Conservation (phyloP, 2,888 invertebrate species). For the Coronaproctus castanopsis region DNA sequence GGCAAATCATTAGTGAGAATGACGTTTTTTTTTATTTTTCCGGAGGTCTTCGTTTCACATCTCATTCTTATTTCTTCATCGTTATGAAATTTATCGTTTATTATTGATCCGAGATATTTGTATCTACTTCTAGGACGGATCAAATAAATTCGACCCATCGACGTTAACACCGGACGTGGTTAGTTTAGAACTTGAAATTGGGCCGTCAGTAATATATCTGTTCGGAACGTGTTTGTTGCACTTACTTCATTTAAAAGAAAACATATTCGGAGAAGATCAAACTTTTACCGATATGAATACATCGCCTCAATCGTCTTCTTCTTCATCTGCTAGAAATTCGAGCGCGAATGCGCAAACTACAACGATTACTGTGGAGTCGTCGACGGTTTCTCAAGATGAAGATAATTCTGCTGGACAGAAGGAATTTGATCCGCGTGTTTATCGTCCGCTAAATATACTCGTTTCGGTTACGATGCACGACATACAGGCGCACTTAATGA, state of each 20-base stretch:
- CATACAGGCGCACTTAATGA: constrained; percentile 80
- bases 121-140: constrained; percentile 26
- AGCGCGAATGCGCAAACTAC: constrained; percentile 14
- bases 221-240: constrained; percentile 81
- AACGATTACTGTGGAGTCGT: constrained; percentile 10
- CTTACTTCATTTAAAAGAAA: constrained; percentile 81
- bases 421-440: constrained; percentile 52
- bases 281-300: constrained; percentile 69
- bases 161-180: constrained; percentile 72
- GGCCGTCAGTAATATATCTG: constrained; percentile 72
- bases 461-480: constrained; percentile 88
- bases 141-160: constrained; percentile 67
- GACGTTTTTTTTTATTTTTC: no score
- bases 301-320: constrained; percentile 17
- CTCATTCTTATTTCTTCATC: no score
- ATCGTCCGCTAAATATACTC: constrained; percentile 73
- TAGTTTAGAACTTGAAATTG: constrained; percentile 79
- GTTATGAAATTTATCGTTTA: no score
- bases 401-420: constrained; percentile 17
- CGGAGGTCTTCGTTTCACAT: no score
- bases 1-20: no score
- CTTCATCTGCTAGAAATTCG: constrained; percentile 1
- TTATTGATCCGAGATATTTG: no score
- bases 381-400: constrained; percentile 27
- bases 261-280: constrained; percentile 93